These are phyloP conservation scores for Aphelenchoides fujianensis DNA, from an alignment of 1,140 invertebrate species.

Conservation along the genomic window DNA sequence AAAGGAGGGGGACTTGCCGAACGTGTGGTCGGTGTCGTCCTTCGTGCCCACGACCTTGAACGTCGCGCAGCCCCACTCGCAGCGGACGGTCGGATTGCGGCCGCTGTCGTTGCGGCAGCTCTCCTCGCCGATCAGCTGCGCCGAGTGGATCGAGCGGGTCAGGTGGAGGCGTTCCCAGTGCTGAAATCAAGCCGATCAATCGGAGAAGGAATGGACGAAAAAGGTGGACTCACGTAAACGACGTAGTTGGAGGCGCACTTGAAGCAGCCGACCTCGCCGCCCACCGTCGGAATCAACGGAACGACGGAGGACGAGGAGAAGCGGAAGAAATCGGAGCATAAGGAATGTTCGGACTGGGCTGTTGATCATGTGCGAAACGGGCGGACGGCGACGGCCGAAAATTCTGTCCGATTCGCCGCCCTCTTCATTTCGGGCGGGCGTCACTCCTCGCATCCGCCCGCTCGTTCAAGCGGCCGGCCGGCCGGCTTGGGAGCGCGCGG, in stretches of 20 bases:
- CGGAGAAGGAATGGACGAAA: no score
- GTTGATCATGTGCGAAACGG: no score
- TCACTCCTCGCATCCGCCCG: no score
- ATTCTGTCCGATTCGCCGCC: no score
- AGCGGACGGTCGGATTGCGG: neutral
- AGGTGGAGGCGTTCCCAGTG: neutral
- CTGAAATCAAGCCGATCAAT: neutral
- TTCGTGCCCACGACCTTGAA: neutral
- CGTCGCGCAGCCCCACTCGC: neutral
- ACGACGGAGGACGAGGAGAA: no score
- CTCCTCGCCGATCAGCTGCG: neutral
- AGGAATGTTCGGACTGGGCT: no score
- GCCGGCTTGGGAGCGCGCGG: no score
- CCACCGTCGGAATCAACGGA: no score
- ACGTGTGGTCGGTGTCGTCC: neutral
- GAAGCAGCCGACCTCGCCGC: neutral
- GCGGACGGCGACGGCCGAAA: no score
- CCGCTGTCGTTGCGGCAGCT: conserved; percentile 3
- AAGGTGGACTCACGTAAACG: neutral
- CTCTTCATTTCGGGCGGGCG: no score
- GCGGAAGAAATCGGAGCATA: no score
- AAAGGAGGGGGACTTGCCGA: neutral
- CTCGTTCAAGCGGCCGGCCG: no score
- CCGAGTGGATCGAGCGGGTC: neutral
- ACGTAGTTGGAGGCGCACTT: conserved; percentile 8